Percentiles rank a stretch among this genome's conserved stretches.
These are phyloP conservation scores for Solenopsis fugax DNA, from an alignment of 1,140 invertebrate genomes.

Conservation along the genomic window DNA sequence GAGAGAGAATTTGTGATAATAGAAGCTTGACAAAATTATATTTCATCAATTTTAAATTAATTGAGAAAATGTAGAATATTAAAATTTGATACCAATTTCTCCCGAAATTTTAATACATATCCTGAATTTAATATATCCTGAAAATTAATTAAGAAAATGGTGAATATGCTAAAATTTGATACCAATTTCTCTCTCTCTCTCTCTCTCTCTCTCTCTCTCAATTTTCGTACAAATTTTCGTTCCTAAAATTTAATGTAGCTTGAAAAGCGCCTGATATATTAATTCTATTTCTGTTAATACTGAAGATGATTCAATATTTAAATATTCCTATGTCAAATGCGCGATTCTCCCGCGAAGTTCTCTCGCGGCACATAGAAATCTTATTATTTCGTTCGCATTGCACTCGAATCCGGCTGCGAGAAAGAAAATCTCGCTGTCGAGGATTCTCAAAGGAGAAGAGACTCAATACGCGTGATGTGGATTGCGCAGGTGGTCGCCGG, in stretches of 20 bases:
- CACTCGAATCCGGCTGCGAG: neutral
- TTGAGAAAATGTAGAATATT: neutral
- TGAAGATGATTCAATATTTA: neutral
- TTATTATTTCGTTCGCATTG: neutral
- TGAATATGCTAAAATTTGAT: no score
- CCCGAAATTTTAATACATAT: neutral
- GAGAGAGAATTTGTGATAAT: neutral
- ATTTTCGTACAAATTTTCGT: no score
- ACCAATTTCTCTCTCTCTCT: no score
- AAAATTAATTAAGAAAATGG: neutral
- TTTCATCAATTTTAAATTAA: slow-evolving; percentile 28
- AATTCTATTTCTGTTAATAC: neutral
- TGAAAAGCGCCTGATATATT: neutral
- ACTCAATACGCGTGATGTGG: neutral
- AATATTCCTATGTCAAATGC: slow-evolving; percentile 6
- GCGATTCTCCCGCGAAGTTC: neutral
- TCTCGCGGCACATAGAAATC: neutral
- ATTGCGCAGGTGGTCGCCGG: slow-evolving; percentile 92
- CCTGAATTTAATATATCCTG: no score
- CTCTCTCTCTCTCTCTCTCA: no score
- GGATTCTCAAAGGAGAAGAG: neutral
- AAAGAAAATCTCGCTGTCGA: neutral
- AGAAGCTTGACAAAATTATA: neutral
- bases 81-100: neutral
- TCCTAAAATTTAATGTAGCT: no score